Evolutionary conservation across 2,113 vertebrate genomes (phyloP), one percentile per base, ranked within the genome.

Genomic region (Notechis scutatus): DNA sequence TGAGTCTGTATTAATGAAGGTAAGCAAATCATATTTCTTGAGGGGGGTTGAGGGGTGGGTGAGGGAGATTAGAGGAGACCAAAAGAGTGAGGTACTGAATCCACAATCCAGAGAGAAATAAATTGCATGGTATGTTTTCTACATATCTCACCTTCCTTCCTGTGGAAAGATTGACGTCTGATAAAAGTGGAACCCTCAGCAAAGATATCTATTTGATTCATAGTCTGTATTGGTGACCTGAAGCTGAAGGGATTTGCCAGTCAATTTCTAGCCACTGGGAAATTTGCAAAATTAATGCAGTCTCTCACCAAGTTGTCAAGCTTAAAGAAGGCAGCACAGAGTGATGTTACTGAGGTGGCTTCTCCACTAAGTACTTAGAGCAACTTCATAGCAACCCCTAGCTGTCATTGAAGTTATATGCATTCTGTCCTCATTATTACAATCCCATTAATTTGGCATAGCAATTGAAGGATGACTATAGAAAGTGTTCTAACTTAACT

Each of bases 1-100:
- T 0, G 98, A 99, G 96, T 99, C 99, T 0, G 99, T 99, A 92
- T 96, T 99, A 95, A 99, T 99, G 98, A 99, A 99, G 98, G 98
- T 98, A 93, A 88, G 97, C 86, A 0, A 50, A 11, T 50, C n/a
- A 1, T 52, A 42, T 59, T 47, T 85, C 23, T 3, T 3, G 57
- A 9, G 85, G 29, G n/a, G n/a, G 69, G n/a, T 20, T 74, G n/a
- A 34, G 69, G n/a, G 2, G 0, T 24, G 24, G 45, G 23, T 18
- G 15, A 1, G 54, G 26, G 29, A 55, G 54, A 56, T 55, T 21
- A 34, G 2, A 10, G 1, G 10, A 61, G 10, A 18, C 10, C 29
- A 34, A 64, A 39, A 52, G 47, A 8, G 74, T 4, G 20, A 50
- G 56, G 56, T 1, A 45, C 10, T 50, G 59, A 88, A 92, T 54